Evolutionary conservation across 2,888 invertebrate genomes (phyloP).

Genomic region (Notocelia uddmanniana): DNA sequence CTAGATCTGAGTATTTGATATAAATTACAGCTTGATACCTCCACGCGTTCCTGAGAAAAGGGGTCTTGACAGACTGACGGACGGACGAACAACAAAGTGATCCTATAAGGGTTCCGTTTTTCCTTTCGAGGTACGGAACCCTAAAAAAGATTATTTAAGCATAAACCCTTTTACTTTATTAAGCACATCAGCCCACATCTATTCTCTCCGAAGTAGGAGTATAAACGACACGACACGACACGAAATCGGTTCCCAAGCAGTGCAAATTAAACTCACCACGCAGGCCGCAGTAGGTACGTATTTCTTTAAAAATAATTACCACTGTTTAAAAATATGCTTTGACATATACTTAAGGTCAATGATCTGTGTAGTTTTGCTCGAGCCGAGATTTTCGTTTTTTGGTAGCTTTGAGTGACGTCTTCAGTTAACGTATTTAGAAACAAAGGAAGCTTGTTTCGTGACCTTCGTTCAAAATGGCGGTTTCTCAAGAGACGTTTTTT

Average conservation of each 20-base stretch:
- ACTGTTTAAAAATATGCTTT: neutral
- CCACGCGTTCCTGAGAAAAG: no score
- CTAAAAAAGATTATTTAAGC: no score
- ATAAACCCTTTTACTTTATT: no score
- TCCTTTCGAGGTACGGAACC: no score
- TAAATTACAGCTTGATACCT: no score
- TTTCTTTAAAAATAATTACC: neutral
- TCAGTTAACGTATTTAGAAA: neutral
- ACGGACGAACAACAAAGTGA: no score
- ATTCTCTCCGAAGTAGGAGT: no score
- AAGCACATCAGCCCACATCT: no score
- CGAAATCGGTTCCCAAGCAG: neutral
- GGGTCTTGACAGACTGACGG: no score
- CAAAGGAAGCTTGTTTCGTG: neutral
- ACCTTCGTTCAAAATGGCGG: neutral
- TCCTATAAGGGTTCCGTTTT: no score
- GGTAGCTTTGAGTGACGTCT: slow-evolving; percentile 14
- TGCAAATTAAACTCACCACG: neutral
- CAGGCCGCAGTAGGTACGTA: neutral
- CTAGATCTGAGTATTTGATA: no score
- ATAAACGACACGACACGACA: no score
- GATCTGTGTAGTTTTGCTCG: neutral
- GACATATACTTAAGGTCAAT: slow-evolving; percentile 1
- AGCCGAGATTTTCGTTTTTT: neutral
- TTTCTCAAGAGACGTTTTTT: slow-evolving; percentile 11